Evolutionary conservation across 2,888 invertebrate species (phyloP).

Genomic region (Euproctis similis): DNA sequence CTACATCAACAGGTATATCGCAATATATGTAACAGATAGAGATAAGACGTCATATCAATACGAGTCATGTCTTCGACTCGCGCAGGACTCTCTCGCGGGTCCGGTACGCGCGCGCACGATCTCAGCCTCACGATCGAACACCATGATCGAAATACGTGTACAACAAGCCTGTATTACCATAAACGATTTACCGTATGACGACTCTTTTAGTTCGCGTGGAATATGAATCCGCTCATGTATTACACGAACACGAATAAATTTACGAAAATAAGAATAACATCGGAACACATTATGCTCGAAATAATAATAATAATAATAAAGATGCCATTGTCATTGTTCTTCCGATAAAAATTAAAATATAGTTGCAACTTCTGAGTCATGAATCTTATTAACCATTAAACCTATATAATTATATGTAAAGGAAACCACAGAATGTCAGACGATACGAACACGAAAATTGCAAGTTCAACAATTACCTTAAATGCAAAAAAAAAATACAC

Average conservation of each 20-base stretch:
- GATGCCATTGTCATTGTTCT: constrained; percentile 41
- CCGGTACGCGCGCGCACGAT: constrained; percentile 52
- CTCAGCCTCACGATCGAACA: constrained; percentile 61
- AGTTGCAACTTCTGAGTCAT: constrained; percentile 9
- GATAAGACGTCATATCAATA: constrained; percentile 45
- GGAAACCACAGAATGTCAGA: not conserved
- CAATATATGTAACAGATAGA: constrained; percentile 6
- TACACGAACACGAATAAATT: constrained; percentile 60
- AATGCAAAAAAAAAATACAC: not conserved
- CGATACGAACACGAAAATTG: no score
- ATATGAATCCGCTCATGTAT: constrained; percentile 60
- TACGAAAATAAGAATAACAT: constrained; percentile 40
- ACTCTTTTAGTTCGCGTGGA: constrained; percentile 62
- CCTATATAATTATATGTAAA: no score
- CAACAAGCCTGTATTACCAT: constrained; percentile 58
- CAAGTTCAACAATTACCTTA: not conserved
- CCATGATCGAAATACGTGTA: constrained; percentile 65
- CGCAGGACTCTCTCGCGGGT: constrained; percentile 40
- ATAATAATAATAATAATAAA: constrained; percentile 42
- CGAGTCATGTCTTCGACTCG: constrained; percentile 37
- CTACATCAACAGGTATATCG: not conserved
- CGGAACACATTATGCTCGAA: constrained; percentile 29
- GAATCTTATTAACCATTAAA: constrained; percentile 7
- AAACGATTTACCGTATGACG: constrained; percentile 61
- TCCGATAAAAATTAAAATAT: no score